Evolutionary conservation across 2,113 vertebrate species (phyloP).

Genomic region (Colius striatus): DNA sequence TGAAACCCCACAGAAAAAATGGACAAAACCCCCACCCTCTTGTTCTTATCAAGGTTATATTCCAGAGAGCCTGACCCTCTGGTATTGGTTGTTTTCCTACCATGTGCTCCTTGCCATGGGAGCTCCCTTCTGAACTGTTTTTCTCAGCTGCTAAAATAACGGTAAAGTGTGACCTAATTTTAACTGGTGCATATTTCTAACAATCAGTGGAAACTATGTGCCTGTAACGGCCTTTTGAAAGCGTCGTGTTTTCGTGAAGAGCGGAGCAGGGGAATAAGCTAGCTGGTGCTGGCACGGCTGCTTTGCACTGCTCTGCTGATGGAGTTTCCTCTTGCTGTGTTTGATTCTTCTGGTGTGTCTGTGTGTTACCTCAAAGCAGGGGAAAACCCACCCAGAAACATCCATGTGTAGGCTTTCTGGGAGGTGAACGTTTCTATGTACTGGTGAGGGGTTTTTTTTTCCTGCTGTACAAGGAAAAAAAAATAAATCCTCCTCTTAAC

Average conservation of each 20-base stretch:
- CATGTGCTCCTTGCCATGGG: neutral
- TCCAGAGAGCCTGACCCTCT: neutral
- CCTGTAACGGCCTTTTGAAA: conserved; percentile 31
- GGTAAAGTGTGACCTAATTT: conserved; percentile 52
- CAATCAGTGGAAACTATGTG: conserved; percentile 61
- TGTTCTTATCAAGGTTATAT: conserved; percentile 19
- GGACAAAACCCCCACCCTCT: neutral
- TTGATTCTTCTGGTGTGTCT: neutral
- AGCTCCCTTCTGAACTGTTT: conserved; percentile 42
- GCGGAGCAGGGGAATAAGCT: conserved; percentile 25
- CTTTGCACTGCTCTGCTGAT: neutral
- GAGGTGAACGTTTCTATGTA: neutral
- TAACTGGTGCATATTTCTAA: conserved; percentile 59
- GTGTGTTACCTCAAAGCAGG: neutral
- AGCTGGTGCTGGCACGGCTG: neutral
- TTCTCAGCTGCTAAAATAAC: conserved; percentile 46
- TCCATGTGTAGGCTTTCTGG: neutral
- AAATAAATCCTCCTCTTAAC: neutral
- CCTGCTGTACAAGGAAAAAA: neutral
- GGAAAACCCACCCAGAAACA: neutral
- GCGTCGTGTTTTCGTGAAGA: conserved; percentile 41
- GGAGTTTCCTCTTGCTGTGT: neutral
- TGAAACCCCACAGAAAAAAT: neutral
- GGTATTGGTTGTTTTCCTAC: conserved; percentile 12
- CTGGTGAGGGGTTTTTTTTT: neutral